Conservation (phyloP, 2,888 invertebrate species). For the Flabesymbios commensalis region DNA sequence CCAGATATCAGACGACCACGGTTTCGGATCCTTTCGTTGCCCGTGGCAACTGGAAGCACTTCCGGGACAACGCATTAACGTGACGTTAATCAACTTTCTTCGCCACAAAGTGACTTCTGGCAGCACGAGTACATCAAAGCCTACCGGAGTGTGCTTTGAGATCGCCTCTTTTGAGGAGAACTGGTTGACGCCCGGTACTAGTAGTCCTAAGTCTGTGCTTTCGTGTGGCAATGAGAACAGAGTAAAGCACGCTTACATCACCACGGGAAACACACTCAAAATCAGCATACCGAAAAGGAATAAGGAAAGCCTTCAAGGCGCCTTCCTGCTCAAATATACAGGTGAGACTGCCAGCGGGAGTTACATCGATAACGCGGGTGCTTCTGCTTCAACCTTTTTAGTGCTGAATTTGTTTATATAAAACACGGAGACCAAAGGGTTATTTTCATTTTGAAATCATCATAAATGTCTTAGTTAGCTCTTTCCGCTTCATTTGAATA, state of each 20-base stretch:
- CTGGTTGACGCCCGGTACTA: neutral
- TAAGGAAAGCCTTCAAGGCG: neutral
- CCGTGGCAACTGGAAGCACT: neutral
- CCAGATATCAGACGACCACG: neutral
- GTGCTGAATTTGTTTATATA: too few species aligned
- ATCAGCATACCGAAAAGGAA: neutral
- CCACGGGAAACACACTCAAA: neutral
- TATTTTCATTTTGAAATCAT: too few species aligned
- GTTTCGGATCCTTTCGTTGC: neutral
- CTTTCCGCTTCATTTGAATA: too few species aligned
- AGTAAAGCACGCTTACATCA: neutral
- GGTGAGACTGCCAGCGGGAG: neutral
- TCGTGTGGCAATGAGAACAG: neutral
- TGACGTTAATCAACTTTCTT: neutral
- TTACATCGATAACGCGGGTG: too few species aligned
- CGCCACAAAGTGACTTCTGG: too few species aligned
- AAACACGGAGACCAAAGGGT: too few species aligned
- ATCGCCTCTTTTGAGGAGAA: neutral
- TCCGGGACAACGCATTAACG: conserved; percentile 1
- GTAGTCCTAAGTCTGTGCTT: neutral
- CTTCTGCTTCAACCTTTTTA: too few species aligned
- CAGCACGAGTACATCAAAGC: too few species aligned
- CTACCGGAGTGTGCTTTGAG: too few species aligned
- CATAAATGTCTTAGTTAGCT: too few species aligned
- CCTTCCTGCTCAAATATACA: neutral